Base-by-base conservation (phyloP, 2,113 vertebrate species). In the Synodontis membranacea region DNA sequence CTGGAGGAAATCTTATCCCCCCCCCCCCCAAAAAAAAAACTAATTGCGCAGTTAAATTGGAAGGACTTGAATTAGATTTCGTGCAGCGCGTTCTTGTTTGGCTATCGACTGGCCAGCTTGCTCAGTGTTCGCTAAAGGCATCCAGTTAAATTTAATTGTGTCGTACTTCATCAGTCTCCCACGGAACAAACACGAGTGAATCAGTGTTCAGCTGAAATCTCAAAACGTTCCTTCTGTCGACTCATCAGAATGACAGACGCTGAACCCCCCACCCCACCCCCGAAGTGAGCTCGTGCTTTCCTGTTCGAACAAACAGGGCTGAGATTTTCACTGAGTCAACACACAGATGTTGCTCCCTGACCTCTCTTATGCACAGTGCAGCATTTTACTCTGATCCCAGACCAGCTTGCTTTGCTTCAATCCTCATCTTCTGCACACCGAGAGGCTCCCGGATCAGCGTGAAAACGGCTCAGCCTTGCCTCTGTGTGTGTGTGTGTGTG, bases 261-360 rank as follows among this genome's bases (percentile, higher is more conserved):
- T 50, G 80, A 68, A 21, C 23, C 82, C 76, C 23, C 82, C 76
- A 52, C 48, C n/a, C n/a, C n/a, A n/a, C n/a, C n/a, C n/a, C n/a
- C n/a, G n/a, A n/a, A 75, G 11, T 54, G 60, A 66, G 80, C 78
- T 70, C 39, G 50, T 81, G 31, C 80, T 86, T 89, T 86, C 83
- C 83, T 88, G 80, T 88, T 88, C 52, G 46, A 81, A 44, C 56
- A 72, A 85, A 87, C 82, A 52, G 68, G 44, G 54, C 56, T 72
- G 28, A 84, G 84, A 76, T 88, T 88, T 87, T 85, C 44, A 83
- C 80, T 34, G 87, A 87, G 85, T 88, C 82, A 88, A 90, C 89
- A 88, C 87, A 86, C 86, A 90, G 88, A 86, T 89, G 78, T 84
- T 88, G 88, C 50, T 68, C 89, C 39, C 46, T 88, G 86, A 88